Conservation (phyloP, 1,140 invertebrate genomes). For the Phymorhynchus buccinoides region DNA sequence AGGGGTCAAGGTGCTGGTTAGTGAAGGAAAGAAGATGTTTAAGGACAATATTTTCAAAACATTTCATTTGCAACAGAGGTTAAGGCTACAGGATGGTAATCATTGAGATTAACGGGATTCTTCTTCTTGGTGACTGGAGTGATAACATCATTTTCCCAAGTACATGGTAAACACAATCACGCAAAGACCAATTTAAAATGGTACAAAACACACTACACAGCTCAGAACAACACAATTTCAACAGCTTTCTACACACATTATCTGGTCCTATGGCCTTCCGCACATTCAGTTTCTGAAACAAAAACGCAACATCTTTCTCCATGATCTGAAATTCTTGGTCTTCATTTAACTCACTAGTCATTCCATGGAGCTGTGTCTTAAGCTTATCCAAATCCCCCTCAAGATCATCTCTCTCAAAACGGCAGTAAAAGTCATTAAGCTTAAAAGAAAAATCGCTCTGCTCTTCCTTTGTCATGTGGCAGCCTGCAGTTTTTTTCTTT, state of each 20-base stretch:
- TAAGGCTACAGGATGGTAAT: conserved; percentile 9
- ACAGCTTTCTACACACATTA: neutral
- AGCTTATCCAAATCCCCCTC: too few species aligned
- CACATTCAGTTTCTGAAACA: neutral
- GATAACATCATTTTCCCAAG: neutral
- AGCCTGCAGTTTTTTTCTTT: neutral
- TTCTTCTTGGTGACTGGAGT: neutral
- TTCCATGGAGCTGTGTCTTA: too few species aligned
- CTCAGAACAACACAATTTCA: neutral
- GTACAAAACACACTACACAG: neutral
- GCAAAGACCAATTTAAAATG: neutral
- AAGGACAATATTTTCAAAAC: neutral
- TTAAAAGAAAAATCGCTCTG: neutral
- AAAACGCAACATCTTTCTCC: neutral
- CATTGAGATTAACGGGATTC: neutral
- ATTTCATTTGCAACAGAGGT: conserved; percentile 3
- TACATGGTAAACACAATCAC: neutral
- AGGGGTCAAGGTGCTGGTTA: too few species aligned
- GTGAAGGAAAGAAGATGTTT: too few species aligned
- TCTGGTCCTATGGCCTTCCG: neutral
- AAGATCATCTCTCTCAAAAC: conserved; percentile 6
- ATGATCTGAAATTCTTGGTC: neutral
- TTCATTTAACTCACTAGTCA: neutral
- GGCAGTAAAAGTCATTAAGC: neutral
- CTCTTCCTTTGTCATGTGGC: neutral